These are phyloP conservation scores for Diglossa cyanea DNA, from an alignment of 2,797 vertebrate genomes.

Conservation along the genomic window DNA sequence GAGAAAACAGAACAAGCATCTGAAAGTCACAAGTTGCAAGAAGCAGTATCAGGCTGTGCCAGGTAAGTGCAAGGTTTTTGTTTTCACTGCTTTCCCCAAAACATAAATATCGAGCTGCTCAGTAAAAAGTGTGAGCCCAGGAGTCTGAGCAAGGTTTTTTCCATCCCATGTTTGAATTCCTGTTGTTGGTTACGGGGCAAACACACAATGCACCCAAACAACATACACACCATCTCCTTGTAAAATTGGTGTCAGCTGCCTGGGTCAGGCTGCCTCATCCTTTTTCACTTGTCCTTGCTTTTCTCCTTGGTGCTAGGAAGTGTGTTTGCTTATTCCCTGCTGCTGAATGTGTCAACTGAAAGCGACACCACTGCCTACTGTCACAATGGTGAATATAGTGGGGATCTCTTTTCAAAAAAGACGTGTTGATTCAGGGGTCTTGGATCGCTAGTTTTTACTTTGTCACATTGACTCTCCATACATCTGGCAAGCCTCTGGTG, in stretches of 20 bases:
- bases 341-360: background rate
- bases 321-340: background rate
- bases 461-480: background rate
- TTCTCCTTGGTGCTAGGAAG: background rate
- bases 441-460: background rate
- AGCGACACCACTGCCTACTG: accelerated
- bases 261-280: background rate
- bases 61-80: background rate
- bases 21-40: background rate
- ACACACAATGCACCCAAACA: background rate
- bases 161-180: background rate
- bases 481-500: background rate
- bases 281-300: background rate
- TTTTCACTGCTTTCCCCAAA: background rate
- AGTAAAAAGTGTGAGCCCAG: background rate
- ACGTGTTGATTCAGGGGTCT: background rate
- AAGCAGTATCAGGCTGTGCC: background rate
- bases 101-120: background rate
- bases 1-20: background rate
- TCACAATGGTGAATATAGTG: background rate
- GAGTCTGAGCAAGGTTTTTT: background rate
- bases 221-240: background rate
- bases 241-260: background rate
- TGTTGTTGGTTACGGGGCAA: background rate
- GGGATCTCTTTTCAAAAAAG: background rate